These are phyloP conservation scores for Hippoglossus hippoglossus DNA, from an alignment of 2,797 vertebrate species.

Conservation along the genomic window DNA sequence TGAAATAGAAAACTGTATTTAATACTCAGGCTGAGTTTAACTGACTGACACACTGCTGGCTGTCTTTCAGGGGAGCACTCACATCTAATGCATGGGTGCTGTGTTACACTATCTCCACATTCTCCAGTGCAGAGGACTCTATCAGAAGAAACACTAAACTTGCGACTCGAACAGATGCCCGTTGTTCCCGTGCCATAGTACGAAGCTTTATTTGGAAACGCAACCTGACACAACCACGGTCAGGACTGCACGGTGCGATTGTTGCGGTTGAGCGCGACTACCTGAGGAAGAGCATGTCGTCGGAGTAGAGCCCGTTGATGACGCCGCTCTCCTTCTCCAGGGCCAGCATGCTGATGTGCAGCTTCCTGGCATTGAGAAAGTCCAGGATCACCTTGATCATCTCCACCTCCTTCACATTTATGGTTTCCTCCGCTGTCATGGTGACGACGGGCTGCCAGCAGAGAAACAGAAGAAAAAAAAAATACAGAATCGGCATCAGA, in stretches of 20 bases:
- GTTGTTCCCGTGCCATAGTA: slow-evolving; percentile 3
- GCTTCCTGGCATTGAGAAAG: slow-evolving; percentile 95
- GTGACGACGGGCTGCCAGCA: slow-evolving; percentile 75
- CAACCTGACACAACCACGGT: neutral
- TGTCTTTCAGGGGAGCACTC: slow-evolving; percentile 40
- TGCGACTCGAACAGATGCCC: neutral
- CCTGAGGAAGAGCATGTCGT: slow-evolving; percentile 99
- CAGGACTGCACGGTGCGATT: neutral
- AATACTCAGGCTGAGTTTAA: slow-evolving; percentile 21
- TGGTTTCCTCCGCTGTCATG: slow-evolving; percentile 99
- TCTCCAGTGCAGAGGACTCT: neutral
- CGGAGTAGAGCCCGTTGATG: slow-evolving; percentile 98
- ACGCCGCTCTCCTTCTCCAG: slow-evolving; percentile 99
- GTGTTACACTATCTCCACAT: slow-evolving; percentile 8
- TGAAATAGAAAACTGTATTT: slow-evolving; percentile 20
- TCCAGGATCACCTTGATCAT: slow-evolving; percentile 98
- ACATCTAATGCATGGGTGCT: slow-evolving; percentile 6
- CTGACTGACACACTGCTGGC: slow-evolving; percentile 13
- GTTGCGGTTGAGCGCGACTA: slow-evolving; percentile 54
- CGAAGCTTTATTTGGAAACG: neutral
- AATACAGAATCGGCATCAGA: neutral
- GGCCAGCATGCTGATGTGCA: slow-evolving; percentile 99
- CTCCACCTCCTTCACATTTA: slow-evolving; percentile 99
- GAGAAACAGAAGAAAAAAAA: neutral
- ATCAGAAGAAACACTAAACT: slow-evolving; percentile 15